These are phyloP conservation scores for Haliclona indistincta DNA, from an alignment of 37 sponge, comb jelly and placozoan genomes.

Conservation along the genomic window DNA sequence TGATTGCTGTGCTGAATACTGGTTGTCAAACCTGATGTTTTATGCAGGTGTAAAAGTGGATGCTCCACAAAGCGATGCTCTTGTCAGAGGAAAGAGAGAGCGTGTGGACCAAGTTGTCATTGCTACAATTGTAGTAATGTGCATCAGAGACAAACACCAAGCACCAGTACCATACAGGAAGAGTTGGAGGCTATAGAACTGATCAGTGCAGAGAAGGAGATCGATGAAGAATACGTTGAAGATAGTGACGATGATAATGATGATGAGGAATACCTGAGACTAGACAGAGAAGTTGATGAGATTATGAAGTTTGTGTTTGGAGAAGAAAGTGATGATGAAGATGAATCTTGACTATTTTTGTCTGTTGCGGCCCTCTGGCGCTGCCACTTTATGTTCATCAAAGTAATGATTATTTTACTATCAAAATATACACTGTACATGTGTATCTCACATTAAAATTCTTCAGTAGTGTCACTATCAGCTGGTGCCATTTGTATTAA, in stretches of 20 bases:
- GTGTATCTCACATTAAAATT: too few species aligned
- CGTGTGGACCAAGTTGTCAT: slow-evolving; percentile 1
- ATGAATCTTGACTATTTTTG: too few species aligned
- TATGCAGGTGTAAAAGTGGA: background rate
- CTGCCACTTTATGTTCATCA: too few species aligned
- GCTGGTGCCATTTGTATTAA: too few species aligned
- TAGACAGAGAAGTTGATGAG: slow-evolving; percentile 19
- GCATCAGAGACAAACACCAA: too few species aligned
- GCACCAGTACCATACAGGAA: background rate
- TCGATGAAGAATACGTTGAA: too few species aligned
- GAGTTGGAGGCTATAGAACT: background rate
- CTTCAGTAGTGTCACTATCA: too few species aligned
- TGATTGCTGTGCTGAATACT: too few species aligned
- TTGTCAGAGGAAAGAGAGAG: background rate
- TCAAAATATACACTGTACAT: too few species aligned
- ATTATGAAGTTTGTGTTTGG: background rate
- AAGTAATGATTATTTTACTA: too few species aligned
- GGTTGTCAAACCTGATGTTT: too few species aligned
- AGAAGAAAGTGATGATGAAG: background rate
- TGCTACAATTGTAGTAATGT: background rate
- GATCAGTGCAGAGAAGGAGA: background rate
- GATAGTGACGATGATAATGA: slow-evolving; percentile 13
- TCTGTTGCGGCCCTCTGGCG: too few species aligned
- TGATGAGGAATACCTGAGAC: background rate
- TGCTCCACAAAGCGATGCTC: background rate